A percentile compares a stretch with the other conserved stretches of the same genome.
These are phyloP conservation scores for Montipora cactus DNA, from an alignment of 64 coral and sea anemone genomes.

Conservation along the genomic window DNA sequence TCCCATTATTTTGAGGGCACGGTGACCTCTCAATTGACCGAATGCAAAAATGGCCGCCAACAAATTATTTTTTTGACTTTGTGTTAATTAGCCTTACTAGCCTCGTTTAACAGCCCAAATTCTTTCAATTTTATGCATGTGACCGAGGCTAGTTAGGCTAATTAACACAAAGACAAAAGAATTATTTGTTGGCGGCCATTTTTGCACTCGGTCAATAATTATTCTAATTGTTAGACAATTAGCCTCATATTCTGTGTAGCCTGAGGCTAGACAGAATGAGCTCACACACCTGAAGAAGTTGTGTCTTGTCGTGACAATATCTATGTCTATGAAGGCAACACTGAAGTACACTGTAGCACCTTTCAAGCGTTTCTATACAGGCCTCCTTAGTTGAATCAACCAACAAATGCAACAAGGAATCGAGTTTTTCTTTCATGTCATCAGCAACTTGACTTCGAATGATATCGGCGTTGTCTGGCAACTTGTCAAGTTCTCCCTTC, in stretches of 20 bases:
- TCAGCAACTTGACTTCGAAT: neutral
- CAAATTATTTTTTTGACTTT: no score
- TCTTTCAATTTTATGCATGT: no score
- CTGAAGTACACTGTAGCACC: slow-evolving; percentile 79
- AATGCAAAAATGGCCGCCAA: no score
- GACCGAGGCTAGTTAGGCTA: no score
- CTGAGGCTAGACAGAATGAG: neutral
- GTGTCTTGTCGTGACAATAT: slow-evolving; percentile 63
- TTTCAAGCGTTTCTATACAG: slow-evolving; percentile 74
- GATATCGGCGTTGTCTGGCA: neutral
- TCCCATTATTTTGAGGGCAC: no score
- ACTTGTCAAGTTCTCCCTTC: neutral
- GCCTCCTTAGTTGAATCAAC: slow-evolving; percentile 66
- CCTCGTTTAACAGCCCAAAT: no score
- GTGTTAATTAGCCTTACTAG: no score
- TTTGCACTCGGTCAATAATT: no score
- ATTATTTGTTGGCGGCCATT: no score
- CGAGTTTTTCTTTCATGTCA: slow-evolving; percentile 44
- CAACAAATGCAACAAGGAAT: slow-evolving; percentile 58
- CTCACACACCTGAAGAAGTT: slow-evolving; percentile 76
- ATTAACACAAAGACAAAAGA: no score
- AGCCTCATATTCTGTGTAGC: neutral
- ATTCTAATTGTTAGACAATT: no score
- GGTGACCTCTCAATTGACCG: no score
- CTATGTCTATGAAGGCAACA: slow-evolving; percentile 78